These are phyloP conservation scores for Pangasius larnaudii DNA, from an alignment of 2,797 vertebrate species.

Conservation along the genomic window DNA sequence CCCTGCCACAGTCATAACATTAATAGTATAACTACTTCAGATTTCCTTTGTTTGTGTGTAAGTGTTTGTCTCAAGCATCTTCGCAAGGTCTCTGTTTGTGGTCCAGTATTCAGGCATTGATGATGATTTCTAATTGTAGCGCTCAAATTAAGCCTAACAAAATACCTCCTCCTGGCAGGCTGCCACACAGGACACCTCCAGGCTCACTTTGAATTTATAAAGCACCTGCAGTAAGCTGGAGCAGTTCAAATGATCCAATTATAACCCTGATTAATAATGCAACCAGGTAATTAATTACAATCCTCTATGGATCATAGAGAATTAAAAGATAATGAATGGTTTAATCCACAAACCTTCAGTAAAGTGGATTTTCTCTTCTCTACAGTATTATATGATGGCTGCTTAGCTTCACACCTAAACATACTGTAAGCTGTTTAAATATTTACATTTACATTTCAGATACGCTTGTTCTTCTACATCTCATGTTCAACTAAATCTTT, in stretches of 20 bases:
- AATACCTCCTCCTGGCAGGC: conserved; percentile 16
- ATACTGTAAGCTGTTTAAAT: neutral
- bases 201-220: conserved; percentile 39
- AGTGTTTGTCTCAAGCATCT: neutral
- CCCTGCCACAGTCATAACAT: neutral
- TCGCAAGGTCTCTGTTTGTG: neutral
- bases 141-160: conserved; percentile 18
- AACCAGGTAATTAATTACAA: conserved; percentile 42
- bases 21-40: neutral
- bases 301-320: conserved; percentile 2
- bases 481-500: neutral
- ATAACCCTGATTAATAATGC: conserved; percentile 52
- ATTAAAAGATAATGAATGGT: conserved; percentile 14
- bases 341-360: neutral
- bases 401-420: neutral
- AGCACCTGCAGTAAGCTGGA: conserved; percentile 19
- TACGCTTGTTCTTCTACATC: neutral
- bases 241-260: conserved; percentile 47
- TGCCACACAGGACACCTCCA: conserved; percentile 19
- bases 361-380: neutral
- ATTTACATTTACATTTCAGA: neutral
- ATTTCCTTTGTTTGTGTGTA: neutral
- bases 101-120: neutral
- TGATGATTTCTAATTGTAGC: conserved; percentile 31
- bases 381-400: neutral